Percentiles rank a stretch among this genome's conserved stretches.
phyloP scores from a whole-genome alignment of 2,888 invertebrate species.

The Drosophila anomalipes region DNA sequence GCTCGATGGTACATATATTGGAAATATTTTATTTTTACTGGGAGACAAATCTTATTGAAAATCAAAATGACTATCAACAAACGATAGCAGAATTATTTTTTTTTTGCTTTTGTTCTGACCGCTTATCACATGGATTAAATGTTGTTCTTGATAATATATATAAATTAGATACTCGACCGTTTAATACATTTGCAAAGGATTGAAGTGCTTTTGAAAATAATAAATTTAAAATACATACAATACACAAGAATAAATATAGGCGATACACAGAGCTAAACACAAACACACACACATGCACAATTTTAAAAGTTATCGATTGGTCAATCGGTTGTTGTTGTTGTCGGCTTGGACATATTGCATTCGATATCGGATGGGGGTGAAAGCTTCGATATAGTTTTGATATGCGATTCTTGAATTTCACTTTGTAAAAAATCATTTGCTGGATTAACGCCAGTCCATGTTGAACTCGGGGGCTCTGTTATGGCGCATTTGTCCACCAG shows the following conservation, averaged over 20 bases:
- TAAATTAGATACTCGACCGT: background rate
- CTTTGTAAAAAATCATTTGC: slow-evolving; percentile 11
- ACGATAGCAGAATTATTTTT: background rate
- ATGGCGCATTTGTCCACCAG: slow-evolving; percentile 1
- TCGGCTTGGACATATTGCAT: background rate
- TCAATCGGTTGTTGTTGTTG: background rate
- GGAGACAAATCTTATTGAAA: background rate
- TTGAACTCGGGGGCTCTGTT: background rate
- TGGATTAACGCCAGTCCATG: background rate
- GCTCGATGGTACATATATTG: background rate
- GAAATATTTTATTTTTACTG: background rate
- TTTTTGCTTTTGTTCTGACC: background rate
- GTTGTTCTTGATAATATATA: background rate
- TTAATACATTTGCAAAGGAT: background rate
- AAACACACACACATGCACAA: background rate
- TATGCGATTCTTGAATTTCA: slow-evolving; percentile 16
- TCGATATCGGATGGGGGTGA: background rate
- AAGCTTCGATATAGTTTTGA: slow-evolving; percentile 1
- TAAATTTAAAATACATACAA: slow-evolving; percentile 4
- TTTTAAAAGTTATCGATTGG: background rate
- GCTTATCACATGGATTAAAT: background rate
- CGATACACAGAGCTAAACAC: background rate
- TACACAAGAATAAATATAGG: background rate
- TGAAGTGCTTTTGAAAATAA: slow-evolving; percentile 5
- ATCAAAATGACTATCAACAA: background rate